These are phyloP conservation scores for Cydia pomonella DNA, from an alignment of 1,140 invertebrate species.

Conservation along the genomic window DNA sequence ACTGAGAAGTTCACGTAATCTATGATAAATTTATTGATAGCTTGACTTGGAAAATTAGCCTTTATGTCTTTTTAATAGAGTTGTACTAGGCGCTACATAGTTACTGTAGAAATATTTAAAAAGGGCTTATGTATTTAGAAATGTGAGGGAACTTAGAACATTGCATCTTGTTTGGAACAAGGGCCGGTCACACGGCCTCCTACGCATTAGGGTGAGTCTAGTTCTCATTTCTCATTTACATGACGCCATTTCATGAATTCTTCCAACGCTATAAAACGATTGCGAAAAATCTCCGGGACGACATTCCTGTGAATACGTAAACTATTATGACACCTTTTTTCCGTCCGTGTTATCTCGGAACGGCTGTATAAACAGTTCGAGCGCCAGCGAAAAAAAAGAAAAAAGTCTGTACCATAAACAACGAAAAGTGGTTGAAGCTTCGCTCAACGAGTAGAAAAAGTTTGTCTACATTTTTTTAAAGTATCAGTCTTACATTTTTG, in stretches of 20 bases:
- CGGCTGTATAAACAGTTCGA: slow-evolving; percentile 24
- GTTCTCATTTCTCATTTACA: slow-evolving; percentile 25
- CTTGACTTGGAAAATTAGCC: neutral
- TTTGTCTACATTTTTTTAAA: neutral
- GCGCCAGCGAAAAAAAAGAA: neutral
- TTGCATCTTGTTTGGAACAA: neutral
- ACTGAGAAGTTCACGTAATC: slow-evolving; percentile 48
- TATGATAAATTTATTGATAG: slow-evolving; percentile 39
- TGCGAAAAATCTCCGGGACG: slow-evolving; percentile 23
- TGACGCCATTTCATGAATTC: slow-evolving; percentile 30
- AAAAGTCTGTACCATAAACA: slow-evolving; percentile 5
- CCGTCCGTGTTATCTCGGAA: slow-evolving; percentile 1
- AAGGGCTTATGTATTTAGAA: neutral
- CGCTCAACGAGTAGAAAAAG: neutral
- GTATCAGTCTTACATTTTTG: neutral
- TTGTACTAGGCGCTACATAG: neutral
- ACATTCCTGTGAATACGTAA: slow-evolving; percentile 25
- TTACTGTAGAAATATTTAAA: neutral
- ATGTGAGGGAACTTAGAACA: neutral
- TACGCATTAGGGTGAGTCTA: slow-evolving; percentile 8
- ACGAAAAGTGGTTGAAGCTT: neutral
- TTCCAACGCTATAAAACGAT: slow-evolving; percentile 17
- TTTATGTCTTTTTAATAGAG: slow-evolving; percentile 24
- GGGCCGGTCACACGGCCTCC: slow-evolving; percentile 20
- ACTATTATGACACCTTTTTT: slow-evolving; percentile 24